Evolutionary conservation across 2,888 invertebrate species (phyloP), one percentile per base, ranked within the genome.

Genomic region (Drosophila bunnanda): DNA sequence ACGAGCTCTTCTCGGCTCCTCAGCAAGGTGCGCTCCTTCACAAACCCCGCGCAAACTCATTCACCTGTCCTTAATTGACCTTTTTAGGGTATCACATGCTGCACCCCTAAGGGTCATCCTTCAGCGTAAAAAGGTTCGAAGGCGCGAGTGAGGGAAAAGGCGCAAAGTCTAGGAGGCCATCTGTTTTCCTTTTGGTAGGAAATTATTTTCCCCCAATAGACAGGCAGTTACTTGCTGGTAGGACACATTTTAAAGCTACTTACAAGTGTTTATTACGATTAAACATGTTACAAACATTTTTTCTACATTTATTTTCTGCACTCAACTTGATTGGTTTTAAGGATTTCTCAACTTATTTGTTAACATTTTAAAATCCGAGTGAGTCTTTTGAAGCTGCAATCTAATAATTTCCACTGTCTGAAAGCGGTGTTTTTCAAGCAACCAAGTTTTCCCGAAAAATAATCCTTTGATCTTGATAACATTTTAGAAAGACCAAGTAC

Each of bases 61-160:
- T 84, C 89, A 89, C 85, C 85, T 89, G 85, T 88, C 88, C 76
- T 78, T 88, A 88, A 89, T 88, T 89, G 82, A 88, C 83, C 87
- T 88, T 88, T 83, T 46, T 52, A 52, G 62, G 56, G 54, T 64
- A 57, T 54, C 46, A 61, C 69, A 66, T 46, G 64, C 39, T 58
- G 65, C 73, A 68, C 53, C 69, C 41, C 60, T 67, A 61, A 61
- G 73, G 76, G 76, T 68, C 73, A 32, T 32, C 13, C 15, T 32
- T 32, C 32, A 67, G 38, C 46, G 32, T 52, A 59, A 44, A 54
- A 48, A 55, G 43, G 50, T 57, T 54, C 57, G 43, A 58, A 22
- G 12, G 25, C 56, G 62, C 13, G 32, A 25, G 12, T 13, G 9
- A 20, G 22, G 20, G 32, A 39, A 32, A 41, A 17, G 61, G 61